Conservation (phyloP, 2,797 vertebrate genomes). For the Hoplostethus atlanticus region DNA sequence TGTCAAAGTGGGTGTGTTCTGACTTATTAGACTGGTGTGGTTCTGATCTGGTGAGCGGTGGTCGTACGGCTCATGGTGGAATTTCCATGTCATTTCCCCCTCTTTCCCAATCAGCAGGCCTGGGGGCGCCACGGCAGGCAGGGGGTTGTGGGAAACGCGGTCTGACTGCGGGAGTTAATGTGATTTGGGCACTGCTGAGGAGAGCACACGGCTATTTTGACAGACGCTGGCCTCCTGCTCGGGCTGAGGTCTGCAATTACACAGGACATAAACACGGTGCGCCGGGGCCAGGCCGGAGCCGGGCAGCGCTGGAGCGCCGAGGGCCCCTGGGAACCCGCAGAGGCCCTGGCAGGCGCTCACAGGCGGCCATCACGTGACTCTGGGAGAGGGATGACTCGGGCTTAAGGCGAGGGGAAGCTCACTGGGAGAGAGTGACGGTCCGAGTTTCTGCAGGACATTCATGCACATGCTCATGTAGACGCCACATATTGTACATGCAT, state of each 20-base stretch:
- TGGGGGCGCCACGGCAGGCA: conserved; percentile 52
- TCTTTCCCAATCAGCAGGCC: conserved; percentile 63
- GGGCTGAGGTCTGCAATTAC: conserved; percentile 83
- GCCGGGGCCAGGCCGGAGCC: conserved; percentile 53
- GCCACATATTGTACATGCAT: conserved; percentile 23
- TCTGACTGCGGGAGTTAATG: conserved; percentile 68
- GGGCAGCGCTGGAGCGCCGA: conserved; percentile 52
- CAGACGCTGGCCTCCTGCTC: conserved; percentile 77
- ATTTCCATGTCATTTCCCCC: conserved; percentile 65
- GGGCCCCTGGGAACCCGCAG: conserved; percentile 73
- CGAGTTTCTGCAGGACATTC: background rate
- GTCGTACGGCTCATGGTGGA: conserved; percentile 47
- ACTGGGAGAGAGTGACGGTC: conserved; percentile 36
- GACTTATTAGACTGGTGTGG: conserved; percentile 52
- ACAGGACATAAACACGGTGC: conserved; percentile 81
- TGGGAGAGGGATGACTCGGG: conserved; percentile 60
- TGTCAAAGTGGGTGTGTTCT: conserved; percentile 25
- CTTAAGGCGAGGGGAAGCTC: conserved; percentile 31
- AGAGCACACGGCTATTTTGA: conserved; percentile 74
- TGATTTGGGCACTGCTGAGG: conserved; percentile 77
- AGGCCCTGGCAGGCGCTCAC: conserved; percentile 66
- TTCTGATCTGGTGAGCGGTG: conserved; percentile 30
- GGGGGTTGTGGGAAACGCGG: conserved; percentile 72
- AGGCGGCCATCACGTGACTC: conserved; percentile 68
- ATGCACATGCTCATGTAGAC: conserved; percentile 6